These are phyloP conservation scores for Drosophila nasuta DNA, from an alignment of 1,140 invertebrate genomes.

Conservation along the genomic window DNA sequence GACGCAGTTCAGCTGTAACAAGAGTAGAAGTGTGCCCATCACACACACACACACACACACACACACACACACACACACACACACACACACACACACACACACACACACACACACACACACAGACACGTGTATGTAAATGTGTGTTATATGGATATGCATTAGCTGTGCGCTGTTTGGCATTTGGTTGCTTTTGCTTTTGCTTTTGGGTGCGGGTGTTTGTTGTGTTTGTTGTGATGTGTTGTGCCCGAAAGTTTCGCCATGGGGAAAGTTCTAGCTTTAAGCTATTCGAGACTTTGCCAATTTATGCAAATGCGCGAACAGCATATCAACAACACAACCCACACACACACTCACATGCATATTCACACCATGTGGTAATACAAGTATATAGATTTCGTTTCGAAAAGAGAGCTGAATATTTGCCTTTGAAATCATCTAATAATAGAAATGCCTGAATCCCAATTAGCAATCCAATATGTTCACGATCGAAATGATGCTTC, in stretches of 20 bases:
- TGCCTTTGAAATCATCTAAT: slow-evolving; percentile 22
- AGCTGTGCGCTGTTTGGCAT: slow-evolving; percentile 72
- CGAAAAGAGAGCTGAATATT: slow-evolving; percentile 29
- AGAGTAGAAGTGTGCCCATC: slow-evolving; percentile 52
- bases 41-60: slow-evolving; percentile 13
- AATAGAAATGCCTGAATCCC: slow-evolving; percentile 24
- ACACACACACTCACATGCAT: slow-evolving; percentile 6
- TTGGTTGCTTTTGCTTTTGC: slow-evolving; percentile 28
- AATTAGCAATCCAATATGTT: slow-evolving; percentile 1
- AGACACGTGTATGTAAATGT: slow-evolving; percentile 11
- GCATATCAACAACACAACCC: slow-evolving; percentile 14
- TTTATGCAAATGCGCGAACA: slow-evolving; percentile 58
- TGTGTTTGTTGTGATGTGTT: slow-evolving; percentile 15
- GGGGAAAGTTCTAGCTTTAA: slow-evolving; percentile 64
- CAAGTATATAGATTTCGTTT: slow-evolving; percentile 1
- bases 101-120: slow-evolving; percentile 13
- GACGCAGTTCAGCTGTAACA: slow-evolving; percentile 53
- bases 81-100: slow-evolving; percentile 7
- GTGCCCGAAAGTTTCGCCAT: slow-evolving; percentile 58
- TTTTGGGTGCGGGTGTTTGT: slow-evolving; percentile 39
- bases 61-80: slow-evolving; percentile 7
- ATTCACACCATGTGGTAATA: slow-evolving; percentile 22
- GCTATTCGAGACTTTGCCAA: slow-evolving; percentile 38
- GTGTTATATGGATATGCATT: slow-evolving; percentile 46
- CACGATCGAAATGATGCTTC: neutral